Evolutionary conservation across 2,888 invertebrate species (phyloP).

Genomic region (Phaedon cochleariae): DNA sequence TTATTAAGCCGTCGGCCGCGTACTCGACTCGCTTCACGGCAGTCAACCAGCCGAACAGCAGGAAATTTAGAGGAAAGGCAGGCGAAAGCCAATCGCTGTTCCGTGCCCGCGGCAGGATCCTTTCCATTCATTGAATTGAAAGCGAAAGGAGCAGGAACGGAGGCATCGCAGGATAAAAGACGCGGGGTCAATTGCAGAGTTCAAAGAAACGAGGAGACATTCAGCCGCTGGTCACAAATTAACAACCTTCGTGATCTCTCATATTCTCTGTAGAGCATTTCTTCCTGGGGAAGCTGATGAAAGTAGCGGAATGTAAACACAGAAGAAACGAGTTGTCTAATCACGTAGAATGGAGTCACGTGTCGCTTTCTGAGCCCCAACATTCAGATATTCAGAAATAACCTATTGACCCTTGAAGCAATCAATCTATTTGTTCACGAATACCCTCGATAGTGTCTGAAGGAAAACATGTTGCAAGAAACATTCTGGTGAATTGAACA

Average conservation of each 20-base stretch:
- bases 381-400: too few species aligned
- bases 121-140: not conserved
- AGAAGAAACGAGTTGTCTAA: too few species aligned
- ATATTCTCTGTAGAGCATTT: not conserved
- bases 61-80: not conserved
- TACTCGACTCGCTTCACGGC: not conserved
- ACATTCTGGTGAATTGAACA: too few species aligned
- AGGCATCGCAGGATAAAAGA: not conserved
- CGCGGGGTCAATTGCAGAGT: not conserved
- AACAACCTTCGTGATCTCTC: not conserved
- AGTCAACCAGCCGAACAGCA: not conserved
- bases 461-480: too few species aligned
- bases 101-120: not conserved
- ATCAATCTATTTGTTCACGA: too few species aligned
- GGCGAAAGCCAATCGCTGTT: not conserved
- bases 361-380: too few species aligned
- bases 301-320: too few species aligned
- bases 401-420: too few species aligned
- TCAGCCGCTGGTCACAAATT: not conserved
- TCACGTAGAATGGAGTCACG: too few species aligned
- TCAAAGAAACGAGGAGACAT: not conserved
- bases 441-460: too few species aligned
- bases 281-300: not conserved
- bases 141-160: not conserved
- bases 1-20: slow-evolving; percentile 10